Conservation (phyloP, 53 echinoderm and acorn worm species). For the Stichopus horrens region DNA sequence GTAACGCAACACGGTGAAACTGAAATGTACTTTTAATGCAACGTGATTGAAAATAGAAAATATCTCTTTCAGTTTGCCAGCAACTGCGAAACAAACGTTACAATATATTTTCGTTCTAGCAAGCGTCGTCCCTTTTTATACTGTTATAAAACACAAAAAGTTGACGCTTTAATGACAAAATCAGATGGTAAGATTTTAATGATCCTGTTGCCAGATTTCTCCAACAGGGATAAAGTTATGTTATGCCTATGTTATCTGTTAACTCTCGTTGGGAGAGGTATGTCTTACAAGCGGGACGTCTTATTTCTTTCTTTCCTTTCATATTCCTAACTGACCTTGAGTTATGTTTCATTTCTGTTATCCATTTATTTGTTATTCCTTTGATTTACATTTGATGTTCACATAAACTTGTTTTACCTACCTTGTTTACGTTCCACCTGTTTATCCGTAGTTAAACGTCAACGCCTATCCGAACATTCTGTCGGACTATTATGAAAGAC, state of each 20-base stretch:
- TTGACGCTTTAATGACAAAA: constrained; percentile 11
- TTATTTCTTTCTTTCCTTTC: too few species aligned
- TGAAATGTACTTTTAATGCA: too few species aligned
- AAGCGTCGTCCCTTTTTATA: neutral
- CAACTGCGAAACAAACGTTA: neutral
- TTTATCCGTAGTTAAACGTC: constrained; percentile 31
- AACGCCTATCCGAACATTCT: neutral
- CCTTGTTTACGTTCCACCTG: neutral
- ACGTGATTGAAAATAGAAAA: too few species aligned
- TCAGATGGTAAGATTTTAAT: constrained; percentile 20
- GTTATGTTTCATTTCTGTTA: too few species aligned
- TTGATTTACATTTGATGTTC: neutral
- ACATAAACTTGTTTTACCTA: neutral
- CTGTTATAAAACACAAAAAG: neutral
- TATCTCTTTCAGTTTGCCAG: neutral
- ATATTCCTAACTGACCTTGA: too few species aligned
- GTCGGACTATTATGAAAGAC: constrained; percentile 7
- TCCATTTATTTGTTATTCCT: too few species aligned
- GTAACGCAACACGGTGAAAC: too few species aligned
- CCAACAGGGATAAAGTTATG: neutral
- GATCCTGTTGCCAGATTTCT: neutral
- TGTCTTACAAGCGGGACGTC: too few species aligned
- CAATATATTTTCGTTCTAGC: neutral
- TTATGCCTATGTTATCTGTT: neutral
- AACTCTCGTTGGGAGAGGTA: too few species aligned